Base-by-base conservation (phyloP, 2,797 vertebrate genomes). In the Capromys pilorides region DNA sequence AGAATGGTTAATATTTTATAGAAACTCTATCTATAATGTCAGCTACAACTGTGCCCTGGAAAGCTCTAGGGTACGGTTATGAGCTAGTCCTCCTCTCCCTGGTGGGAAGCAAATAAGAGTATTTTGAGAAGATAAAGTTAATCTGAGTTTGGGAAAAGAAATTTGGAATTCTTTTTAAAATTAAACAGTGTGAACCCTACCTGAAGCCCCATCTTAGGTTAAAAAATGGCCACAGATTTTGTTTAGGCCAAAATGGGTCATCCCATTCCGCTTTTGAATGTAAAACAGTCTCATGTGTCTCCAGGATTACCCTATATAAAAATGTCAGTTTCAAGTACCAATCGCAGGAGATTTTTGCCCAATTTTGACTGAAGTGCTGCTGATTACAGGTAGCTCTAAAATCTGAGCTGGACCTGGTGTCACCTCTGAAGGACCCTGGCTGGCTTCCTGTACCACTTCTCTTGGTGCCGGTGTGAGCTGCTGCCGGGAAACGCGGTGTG, bases 91-190 rank as follows among this genome's bases (percentile, higher is more conserved):
- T 3, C 7, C 36, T 71, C 64, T 54, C 57, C 5, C 0, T 0
- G 0, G 18, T 21, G 21, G 85, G 36, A 66, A 22, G 5, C 59
- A 64, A 57, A 83, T 92, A 73, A 69, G 62, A 86, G 41, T 41
- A 41, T 31, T 45, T 66, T 88, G 79, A 93, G 67, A 89, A 62
- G 75, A 91, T 69, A 28, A 95, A 81, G 85, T 39, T 78, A 62
- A 87, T 79, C 26, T 88, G 81, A 90, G 14, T 59, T 95, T 86
- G 83, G 80, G 66, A 88, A 79, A 66, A 66, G 10, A 90, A 79
- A 86, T 61, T 77, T 59, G 61, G 33, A 73, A 24, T 86, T 93
- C 39, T 95, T 14, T 91, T 86, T 78, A 61, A 69, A 69, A 33
- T 69, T 86, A n/a, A 62, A 36, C 49, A 78, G 36, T 79, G 8